These are phyloP conservation scores for Malurus elegans DNA, from an alignment of 2,113 vertebrate species.

Conservation along the genomic window DNA sequence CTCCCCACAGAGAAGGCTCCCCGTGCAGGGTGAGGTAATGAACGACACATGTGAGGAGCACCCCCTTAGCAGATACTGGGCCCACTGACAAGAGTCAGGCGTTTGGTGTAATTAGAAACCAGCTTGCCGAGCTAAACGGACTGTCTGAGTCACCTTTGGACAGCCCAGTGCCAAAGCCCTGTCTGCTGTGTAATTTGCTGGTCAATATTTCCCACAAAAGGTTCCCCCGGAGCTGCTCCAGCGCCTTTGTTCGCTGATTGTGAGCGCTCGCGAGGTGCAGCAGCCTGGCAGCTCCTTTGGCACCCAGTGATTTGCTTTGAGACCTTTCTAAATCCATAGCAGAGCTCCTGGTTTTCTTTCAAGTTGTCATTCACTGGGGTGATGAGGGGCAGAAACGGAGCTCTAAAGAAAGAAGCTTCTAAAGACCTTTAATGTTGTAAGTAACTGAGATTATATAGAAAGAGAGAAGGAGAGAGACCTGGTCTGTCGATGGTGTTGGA, in stretches of 20 bases:
- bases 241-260: not conserved
- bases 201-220: constrained; percentile 57
- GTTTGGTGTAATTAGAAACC: constrained; percentile 60
- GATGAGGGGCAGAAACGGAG: not conserved
- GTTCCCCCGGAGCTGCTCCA: not conserved
- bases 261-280: not conserved
- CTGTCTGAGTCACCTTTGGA: constrained; percentile 43
- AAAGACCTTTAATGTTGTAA: constrained; percentile 49
- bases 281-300: constrained; percentile 25
- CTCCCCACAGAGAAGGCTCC: not conserved
- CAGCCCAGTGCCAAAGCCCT: constrained; percentile 5
- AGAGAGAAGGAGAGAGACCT: not conserved
- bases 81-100: constrained; percentile 44
- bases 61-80: constrained; percentile 12
- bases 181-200: constrained; percentile 42
- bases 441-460: constrained; percentile 30
- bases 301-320: constrained; percentile 28
- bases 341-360: constrained; percentile 36
- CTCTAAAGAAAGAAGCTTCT: constrained; percentile 13
- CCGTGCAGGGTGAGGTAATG: not conserved
- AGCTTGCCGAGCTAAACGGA: constrained; percentile 21
- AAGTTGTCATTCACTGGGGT: not conserved
- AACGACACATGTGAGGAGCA: constrained; percentile 37
- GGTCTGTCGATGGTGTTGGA: not conserved
- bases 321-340: constrained; percentile 18